These are phyloP conservation scores for Troides helena DNA, from an alignment of 2,888 invertebrate species.

Conservation along the genomic window DNA sequence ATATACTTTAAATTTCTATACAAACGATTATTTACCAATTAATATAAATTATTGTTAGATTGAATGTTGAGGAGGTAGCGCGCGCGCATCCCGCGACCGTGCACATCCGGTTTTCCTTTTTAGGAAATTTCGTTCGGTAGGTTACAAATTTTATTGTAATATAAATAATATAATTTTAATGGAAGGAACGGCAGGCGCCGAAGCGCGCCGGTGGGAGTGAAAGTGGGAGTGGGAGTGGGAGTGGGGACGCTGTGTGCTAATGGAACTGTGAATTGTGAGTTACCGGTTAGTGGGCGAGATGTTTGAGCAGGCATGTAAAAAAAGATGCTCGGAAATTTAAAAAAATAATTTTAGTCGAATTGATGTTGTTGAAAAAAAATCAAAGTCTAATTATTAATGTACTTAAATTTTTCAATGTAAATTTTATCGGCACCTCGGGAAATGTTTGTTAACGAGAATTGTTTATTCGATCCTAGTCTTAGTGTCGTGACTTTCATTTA, in stretches of 20 bases:
- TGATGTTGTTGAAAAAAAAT: slow-evolving; percentile 76
- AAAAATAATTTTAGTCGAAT: slow-evolving; percentile 76
- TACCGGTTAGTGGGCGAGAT: slow-evolving; percentile 69
- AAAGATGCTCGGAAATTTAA: slow-evolving; percentile 61
- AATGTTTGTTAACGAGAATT: slow-evolving; percentile 65
- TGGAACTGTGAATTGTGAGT: slow-evolving; percentile 57
- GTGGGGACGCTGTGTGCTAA: slow-evolving; percentile 34
- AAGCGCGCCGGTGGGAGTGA: slow-evolving; percentile 70
- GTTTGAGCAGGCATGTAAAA: slow-evolving; percentile 78
- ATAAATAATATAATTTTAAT: slow-evolving; percentile 62
- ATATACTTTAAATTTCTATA: neutral
- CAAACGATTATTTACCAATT: slow-evolving; percentile 16
- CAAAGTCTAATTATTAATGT: slow-evolving; percentile 76
- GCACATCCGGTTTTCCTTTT: slow-evolving; percentile 56
- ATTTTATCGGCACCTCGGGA: slow-evolving; percentile 73
- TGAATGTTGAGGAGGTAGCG: slow-evolving; percentile 27
- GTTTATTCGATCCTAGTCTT: slow-evolving; percentile 77
- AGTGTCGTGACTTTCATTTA: slow-evolving; percentile 71
- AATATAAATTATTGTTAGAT: slow-evolving; percentile 33
- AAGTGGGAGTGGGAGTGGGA: slow-evolving; percentile 54
- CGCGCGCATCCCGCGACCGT: slow-evolving; percentile 41
- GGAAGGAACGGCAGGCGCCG: slow-evolving; percentile 64
- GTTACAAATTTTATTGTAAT: slow-evolving; percentile 79
- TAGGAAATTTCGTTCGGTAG: slow-evolving; percentile 77
- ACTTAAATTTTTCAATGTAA: slow-evolving; percentile 78